These are phyloP conservation scores for Aplysina aerophoba DNA, from an alignment of 37 sponge, comb jelly and placozoan genomes.

Conservation along the genomic window DNA sequence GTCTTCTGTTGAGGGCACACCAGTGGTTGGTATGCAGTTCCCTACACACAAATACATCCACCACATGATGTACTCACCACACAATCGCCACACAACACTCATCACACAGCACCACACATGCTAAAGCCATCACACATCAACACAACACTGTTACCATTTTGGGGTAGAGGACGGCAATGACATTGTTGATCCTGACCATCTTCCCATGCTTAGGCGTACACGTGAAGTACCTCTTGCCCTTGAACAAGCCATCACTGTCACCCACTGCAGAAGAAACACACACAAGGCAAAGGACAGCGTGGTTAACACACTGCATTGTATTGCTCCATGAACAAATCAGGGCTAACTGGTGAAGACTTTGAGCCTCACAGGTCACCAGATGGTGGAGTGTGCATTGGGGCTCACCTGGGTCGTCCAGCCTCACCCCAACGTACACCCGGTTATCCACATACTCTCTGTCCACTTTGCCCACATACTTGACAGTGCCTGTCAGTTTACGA, in stretches of 20 bases:
- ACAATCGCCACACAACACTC: too few species aligned
- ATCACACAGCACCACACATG: too few species aligned
- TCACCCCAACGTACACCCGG: constrained; percentile 85
- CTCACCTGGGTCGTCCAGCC: constrained; percentile 87
- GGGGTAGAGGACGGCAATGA: constrained; percentile 63
- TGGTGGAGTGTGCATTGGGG: neutral
- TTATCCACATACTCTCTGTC: constrained; percentile 92
- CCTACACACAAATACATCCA: too few species aligned
- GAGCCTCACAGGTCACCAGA: neutral
- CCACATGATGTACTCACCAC: too few species aligned
- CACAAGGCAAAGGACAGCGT: neutral
- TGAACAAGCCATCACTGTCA: constrained; percentile 80
- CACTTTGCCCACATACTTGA: constrained; percentile 84
- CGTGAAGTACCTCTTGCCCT: constrained; percentile 89
- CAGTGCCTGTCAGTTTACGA: constrained; percentile 67
- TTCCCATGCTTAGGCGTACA: constrained; percentile 85
- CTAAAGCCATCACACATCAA: neutral
- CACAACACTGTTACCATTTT: neutral
- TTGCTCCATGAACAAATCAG: neutral
- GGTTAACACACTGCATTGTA: neutral
- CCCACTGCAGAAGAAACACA: constrained; percentile 54
- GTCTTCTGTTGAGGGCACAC: too few species aligned
- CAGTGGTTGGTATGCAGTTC: too few species aligned
- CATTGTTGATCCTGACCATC: constrained; percentile 68
- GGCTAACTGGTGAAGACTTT: neutral